phyloP scores from a whole-genome alignment of 2,113 vertebrate genomes.

The Dermatemys mawii region DNA sequence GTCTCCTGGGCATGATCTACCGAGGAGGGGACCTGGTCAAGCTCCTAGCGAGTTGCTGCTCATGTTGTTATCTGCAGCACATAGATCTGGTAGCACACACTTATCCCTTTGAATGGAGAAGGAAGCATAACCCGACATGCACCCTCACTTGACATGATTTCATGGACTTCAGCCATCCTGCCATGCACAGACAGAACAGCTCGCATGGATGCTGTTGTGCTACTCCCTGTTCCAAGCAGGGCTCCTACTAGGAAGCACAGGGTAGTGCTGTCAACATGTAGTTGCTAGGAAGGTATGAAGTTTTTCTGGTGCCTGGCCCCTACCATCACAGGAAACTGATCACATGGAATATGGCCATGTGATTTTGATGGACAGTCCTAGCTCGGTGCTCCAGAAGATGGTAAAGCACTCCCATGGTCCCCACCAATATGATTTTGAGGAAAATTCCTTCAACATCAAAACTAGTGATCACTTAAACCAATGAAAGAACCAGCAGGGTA shows the following conservation, averaged over 20 bases:
- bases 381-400: neutral
- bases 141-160: neutral
- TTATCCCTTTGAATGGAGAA: neutral
- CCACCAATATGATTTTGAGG: neutral
- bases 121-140: neutral
- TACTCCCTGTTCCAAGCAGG: neutral
- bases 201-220: neutral
- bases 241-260: neutral
- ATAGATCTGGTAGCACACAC: neutral
- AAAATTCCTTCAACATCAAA: neutral
- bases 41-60: neutral
- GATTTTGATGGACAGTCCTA: neutral
- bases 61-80: neutral
- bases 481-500: neutral
- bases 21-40: neutral
- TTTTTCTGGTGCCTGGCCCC: neutral
- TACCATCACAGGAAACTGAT: neutral
- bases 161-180: neutral
- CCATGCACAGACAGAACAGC: neutral
- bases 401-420: neutral
- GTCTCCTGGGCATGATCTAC: neutral
- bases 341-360: neutral
- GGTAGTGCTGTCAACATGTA: neutral
- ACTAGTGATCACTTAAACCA: neutral
- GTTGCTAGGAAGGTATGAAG: neutral